Base-by-base conservation (phyloP, 2,113 vertebrate genomes). In the Craseonycteris thonglongyai region DNA sequence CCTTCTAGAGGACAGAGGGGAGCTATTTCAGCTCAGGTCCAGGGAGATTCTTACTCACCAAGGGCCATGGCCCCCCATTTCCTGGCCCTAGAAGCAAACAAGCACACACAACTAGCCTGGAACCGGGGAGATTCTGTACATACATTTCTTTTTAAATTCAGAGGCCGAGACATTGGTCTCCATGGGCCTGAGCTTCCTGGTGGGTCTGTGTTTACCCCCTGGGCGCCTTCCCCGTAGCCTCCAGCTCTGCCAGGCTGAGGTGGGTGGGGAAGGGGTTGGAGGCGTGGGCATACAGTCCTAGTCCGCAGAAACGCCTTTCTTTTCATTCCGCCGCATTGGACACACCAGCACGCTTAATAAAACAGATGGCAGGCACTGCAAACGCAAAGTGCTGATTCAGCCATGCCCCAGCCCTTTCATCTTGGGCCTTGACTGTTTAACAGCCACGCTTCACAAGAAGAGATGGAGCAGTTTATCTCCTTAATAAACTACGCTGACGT, bases 311-410 rank as follows among this genome's bases (percentile, higher is more conserved):
- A 59, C 2, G 12, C 66, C 91, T 65, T 84, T 90, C 93, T 78
- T 92, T 79, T 88, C 90, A 38, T 86, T 94, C 38, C 0, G 49
- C 0, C 7, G 79, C 1, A 3, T 33, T 81, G 59, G 94, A 93
- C 89, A 78, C 40, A 71, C 51, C 6, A 0, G 72, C 86, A 96
- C 4, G 65, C 93, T 94, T 91, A 54, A 90, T 97, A 94, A 97
- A 96, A 90, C 83, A 56, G 87, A 96, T 65, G 89, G 61, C 94
- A 35, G 84, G 78, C 85, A 7, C 0, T 0, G 76, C 1, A 0
- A 38, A 6, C 3, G 63, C 10, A 0, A 71, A 56, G 69, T 16
- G 93, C 97, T 97, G 95, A 95, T 7, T 96, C 90, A 93, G 93
- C 92, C 38, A 0, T 0, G 35, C 45, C 49, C 3, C 90, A 18